Evolutionary conservation across 2,888 invertebrate species (phyloP).

Genomic region (Thecocarcelia acutangulata): DNA sequence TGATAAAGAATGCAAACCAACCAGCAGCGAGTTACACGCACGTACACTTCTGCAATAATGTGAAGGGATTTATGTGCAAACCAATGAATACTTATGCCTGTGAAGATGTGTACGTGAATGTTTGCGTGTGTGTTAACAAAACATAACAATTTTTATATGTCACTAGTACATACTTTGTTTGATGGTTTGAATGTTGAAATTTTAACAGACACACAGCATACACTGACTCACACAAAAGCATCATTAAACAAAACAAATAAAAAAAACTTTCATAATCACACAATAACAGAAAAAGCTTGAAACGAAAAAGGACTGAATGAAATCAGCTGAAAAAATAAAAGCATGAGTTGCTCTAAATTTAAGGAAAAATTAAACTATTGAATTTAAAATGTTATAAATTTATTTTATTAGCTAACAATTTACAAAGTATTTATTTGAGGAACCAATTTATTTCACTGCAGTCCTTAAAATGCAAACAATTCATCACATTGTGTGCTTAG

Average conservation of each 20-base stretch:
- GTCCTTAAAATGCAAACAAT: constrained; percentile 36
- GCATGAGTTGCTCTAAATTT: no score
- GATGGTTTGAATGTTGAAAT: constrained; percentile 1
- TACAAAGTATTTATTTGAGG: no score
- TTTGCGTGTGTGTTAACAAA: background rate
- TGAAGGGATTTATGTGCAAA: constrained; percentile 1
- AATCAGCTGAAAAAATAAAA: background rate
- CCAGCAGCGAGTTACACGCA: background rate
- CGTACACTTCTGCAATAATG: background rate
- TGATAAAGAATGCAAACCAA: constrained; percentile 20
- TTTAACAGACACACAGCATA: constrained; percentile 7
- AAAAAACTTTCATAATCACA: background rate
- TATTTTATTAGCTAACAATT: no score
- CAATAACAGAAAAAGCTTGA: background rate
- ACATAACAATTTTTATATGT: constrained; percentile 19
- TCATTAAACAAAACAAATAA: constrained; percentile 34
- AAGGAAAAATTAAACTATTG: background rate
- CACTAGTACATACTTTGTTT: constrained; percentile 2
- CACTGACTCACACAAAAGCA: constrained; percentile 29
- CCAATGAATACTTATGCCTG: constrained; percentile 12
- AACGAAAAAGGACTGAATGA: background rate
- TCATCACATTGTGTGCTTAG: constrained; percentile 46
- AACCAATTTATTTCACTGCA: background rate
- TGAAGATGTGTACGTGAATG: no score
- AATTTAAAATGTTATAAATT: no score